Evolutionary conservation across 2,888 invertebrate genomes (phyloP), one percentile per base, ranked within the genome.

Genomic region (Eupithecia inturbata): DNA sequence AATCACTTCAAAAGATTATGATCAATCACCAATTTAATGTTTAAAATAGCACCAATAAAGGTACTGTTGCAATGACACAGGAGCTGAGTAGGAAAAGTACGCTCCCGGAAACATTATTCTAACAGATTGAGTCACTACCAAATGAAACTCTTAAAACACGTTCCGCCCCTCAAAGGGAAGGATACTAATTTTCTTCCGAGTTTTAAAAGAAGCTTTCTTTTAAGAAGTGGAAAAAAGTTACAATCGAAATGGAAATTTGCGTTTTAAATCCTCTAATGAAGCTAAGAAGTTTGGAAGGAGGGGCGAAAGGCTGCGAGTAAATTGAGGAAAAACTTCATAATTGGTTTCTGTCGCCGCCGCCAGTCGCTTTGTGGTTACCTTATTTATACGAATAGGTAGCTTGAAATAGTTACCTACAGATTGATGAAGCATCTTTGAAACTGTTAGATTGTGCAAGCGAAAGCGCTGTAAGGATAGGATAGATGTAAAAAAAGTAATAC

Each of bases 261-360:
- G 94, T 93, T 94, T 94, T 94, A 94, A 94, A 94, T 93, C 92
- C 91, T 93, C 94, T 94, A 94, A 94, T 94, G 94, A 94, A 94
- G 92, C 93, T 89, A 92, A 92, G 94, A 94, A 94, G 88, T 94
- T 94, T 90, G 88, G 91, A 93, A 94, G 93, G 92, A 60, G 92
- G 92, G 93, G 92, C 88, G 92, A 91, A 92, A 92, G 92, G 92
- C 92, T 92, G 91, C 87, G 87, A 85, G 88, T 85, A 90, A 93
- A 91, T 92, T 93, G 91, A 91, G 91, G 91, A 91, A 92, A 91
- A 89, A 86, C 88, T 85, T 79, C 72, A 57, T 45, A 82, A 78
- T 80, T 77, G 78, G 72, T 74, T 68, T 74, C 28, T 53, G 74
- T 22, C 62, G 49, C 10, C 19, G 33, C n/a, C 63, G 63, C n/a